Conservation (phyloP, 2,113 vertebrate genomes). For the Athene noctua region DNA sequence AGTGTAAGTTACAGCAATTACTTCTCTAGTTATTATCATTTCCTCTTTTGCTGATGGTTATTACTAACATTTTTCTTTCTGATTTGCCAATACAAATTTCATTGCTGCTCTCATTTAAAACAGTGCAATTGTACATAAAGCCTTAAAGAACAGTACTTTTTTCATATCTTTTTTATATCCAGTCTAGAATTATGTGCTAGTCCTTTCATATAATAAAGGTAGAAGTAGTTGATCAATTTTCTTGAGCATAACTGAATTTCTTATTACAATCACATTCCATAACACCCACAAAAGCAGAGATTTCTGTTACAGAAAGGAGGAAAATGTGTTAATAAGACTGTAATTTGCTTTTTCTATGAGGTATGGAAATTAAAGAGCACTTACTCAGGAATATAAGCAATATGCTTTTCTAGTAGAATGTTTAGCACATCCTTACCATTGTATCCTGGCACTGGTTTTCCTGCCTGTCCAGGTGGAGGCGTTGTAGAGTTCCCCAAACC, state of each 20-base stretch:
- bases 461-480: slow-evolving; percentile 91
- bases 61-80: neutral
- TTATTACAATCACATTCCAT: neutral
- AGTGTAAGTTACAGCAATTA: neutral
- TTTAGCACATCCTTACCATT: slow-evolving; percentile 79
- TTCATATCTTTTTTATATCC: neutral
- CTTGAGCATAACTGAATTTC: neutral
- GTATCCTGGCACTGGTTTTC: slow-evolving; percentile 92
- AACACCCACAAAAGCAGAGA: neutral
- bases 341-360: neutral
- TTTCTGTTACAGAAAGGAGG: neutral
- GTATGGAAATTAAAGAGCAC: neutral
- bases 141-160: neutral
- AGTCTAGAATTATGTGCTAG: neutral
- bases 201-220: neutral
- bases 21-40: neutral
- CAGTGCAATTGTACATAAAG: neutral
- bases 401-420: neutral
- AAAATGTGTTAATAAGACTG: neutral
- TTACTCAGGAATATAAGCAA: neutral
- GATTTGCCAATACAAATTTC: neutral
- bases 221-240: neutral
- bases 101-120: neutral
- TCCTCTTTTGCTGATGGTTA: neutral
- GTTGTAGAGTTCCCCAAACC: slow-evolving; percentile 87